phyloP scores from a whole-genome alignment of 2,888 invertebrate species.

The Drosophila antonietae region DNA sequence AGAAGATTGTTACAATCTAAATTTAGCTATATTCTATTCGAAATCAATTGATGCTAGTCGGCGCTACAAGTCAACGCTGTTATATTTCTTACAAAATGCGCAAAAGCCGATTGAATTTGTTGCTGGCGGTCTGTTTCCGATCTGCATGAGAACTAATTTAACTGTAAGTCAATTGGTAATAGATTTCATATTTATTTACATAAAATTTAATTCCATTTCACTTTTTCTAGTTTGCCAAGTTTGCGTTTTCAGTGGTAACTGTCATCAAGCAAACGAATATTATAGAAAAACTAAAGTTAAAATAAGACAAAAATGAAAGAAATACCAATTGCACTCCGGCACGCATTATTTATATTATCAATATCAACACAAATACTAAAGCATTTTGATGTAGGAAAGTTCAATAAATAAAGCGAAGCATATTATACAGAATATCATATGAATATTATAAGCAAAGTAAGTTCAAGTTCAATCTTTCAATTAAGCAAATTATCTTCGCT shows the following conservation, averaged over 20 bases:
- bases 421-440: no score
- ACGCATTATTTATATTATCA: not conserved
- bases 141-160: constrained; percentile 42
- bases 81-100: constrained; percentile 36
- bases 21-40: constrained; percentile 44
- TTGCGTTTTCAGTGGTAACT: constrained; percentile 58
- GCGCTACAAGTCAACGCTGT: constrained; percentile 45
- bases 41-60: constrained; percentile 38
- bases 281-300: constrained; percentile 28
- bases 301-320: not conserved
- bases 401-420: no score
- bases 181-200: not conserved
- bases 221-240: constrained; percentile 45
- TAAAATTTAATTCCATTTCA: not conserved
- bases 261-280: constrained; percentile 49
- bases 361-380: not conserved
- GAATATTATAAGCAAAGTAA: no score
- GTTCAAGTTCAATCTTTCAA: no score
- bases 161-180: constrained; percentile 20
- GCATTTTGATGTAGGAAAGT: not conserved
- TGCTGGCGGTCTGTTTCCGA: constrained; percentile 44
- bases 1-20: constrained; percentile 37
- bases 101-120: constrained; percentile 40
- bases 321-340: not conserved
- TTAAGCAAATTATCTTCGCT: no score